Evolutionary conservation across 2,113 vertebrate species (phyloP).

Genomic region (Nothobranchius kuhntae): DNA sequence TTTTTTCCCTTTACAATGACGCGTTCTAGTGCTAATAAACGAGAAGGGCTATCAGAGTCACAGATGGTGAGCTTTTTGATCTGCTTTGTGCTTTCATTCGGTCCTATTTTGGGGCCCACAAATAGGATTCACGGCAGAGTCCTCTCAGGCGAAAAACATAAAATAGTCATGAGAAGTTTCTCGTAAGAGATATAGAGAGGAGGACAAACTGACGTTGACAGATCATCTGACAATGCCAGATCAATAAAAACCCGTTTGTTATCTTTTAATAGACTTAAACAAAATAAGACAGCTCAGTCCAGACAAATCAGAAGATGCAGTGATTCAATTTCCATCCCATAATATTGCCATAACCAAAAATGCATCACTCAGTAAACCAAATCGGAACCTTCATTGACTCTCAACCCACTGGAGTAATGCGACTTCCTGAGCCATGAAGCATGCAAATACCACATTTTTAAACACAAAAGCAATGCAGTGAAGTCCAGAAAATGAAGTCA

Average conservation of each 20-base stretch:
- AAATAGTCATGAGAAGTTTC: constrained; percentile 20
- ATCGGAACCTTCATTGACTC: background rate
- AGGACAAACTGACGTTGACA: background rate
- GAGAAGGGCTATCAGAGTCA: constrained; percentile 40
- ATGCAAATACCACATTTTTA: background rate
- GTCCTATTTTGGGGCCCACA: constrained; percentile 41
- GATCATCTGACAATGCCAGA: constrained; percentile 3
- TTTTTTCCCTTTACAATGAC: background rate
- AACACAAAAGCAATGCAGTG: background rate
- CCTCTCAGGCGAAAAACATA: constrained; percentile 11
- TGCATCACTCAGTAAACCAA: background rate
- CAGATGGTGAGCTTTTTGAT: constrained; percentile 43
- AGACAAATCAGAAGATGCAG: background rate
- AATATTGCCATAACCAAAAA: background rate
- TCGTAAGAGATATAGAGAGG: background rate
- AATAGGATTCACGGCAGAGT: constrained; percentile 45
- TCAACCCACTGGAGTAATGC: background rate
- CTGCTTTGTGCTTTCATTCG: constrained; percentile 54
- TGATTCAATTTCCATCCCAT: constrained; percentile 4
- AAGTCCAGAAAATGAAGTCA: background rate
- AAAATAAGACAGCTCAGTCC: background rate
- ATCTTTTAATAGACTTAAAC: background rate
- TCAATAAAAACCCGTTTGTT: background rate
- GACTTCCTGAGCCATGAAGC: background rate
- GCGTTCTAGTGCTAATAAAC: constrained; percentile 56